These are phyloP conservation scores for Agelas oroides DNA, from an alignment of 37 sponge, comb jelly and placozoan genomes.

Conservation along the genomic window DNA sequence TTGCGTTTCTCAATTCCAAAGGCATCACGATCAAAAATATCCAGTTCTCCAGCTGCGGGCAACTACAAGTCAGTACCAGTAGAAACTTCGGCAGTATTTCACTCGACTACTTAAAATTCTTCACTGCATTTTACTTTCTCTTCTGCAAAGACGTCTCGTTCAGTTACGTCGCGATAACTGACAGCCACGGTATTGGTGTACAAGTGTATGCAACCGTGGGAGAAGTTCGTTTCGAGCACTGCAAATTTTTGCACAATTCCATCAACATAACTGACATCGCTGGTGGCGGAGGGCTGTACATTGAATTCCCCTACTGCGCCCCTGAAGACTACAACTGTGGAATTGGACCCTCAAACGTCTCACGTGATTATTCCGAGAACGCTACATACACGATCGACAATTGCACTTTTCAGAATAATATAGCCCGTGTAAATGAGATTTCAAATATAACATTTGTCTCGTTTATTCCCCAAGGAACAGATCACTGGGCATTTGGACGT, in stretches of 20 bases:
- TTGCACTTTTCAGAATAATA: conserved; percentile 16
- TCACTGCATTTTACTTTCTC: conserved; percentile 37
- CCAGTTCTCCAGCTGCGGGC: conserved; percentile 20
- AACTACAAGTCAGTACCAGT: conserved; percentile 30
- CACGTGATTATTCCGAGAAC: neutral
- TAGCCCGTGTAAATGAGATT: neutral
- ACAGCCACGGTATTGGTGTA: conserved; percentile 38
- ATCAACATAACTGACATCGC: neutral
- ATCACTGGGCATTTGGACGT: conserved; percentile 47
- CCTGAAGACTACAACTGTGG: conserved; percentile 23
- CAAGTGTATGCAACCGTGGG: conserved; percentile 45
- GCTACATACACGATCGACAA: neutral
- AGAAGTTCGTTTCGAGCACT: neutral
- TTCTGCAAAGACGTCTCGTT: conserved; percentile 17
- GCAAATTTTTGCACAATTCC: conserved; percentile 22
- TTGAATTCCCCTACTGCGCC: conserved; percentile 63
- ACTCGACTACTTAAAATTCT: neutral
- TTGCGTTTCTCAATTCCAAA: conserved; percentile 26
- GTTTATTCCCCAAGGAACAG: neutral
- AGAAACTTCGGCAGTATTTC: neutral
- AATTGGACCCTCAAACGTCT: neutral
- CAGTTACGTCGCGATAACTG: neutral
- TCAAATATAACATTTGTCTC: neutral
- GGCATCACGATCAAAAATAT: conserved; percentile 16
- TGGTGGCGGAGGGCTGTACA: conserved; percentile 66